Percentiles rank a stretch among this genome's conserved stretches.
phyloP scores from a whole-genome alignment of 2,888 invertebrate genomes.

The Melanostoma scalare region DNA sequence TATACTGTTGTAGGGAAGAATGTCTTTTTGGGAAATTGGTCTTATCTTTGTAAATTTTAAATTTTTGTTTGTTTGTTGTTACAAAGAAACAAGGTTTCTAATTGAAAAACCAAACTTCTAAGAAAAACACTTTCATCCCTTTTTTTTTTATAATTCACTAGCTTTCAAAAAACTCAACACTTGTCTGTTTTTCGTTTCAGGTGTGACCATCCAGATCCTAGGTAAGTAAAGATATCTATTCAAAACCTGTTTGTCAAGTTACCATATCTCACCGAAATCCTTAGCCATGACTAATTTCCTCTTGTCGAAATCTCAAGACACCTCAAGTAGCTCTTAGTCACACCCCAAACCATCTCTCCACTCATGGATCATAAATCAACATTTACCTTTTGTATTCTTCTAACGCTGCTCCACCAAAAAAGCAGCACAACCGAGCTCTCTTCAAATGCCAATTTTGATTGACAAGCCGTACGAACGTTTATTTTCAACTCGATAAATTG shows the following conservation, averaged over 20 bases:
- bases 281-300: conserved; percentile 31
- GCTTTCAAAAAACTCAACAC: neutral
- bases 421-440: neutral
- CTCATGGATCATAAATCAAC: conserved; percentile 60
- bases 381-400: conserved; percentile 51
- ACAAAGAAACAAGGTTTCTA: neutral
- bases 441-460: conserved; percentile 66
- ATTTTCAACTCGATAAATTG: conserved; percentile 55
- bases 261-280: neutral
- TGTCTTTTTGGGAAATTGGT: too few relatives aligned
- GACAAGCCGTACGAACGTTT: conserved; percentile 53
- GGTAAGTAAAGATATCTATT: conserved; percentile 33
- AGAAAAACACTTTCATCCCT: neutral
- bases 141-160: neutral
- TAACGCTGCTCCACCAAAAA: conserved; percentile 13
- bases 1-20: too few relatives aligned
- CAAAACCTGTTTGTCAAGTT: neutral
- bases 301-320: conserved; percentile 6
- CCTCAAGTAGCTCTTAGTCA: conserved; percentile 41
- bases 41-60: too few relatives aligned
- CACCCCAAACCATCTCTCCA: conserved; percentile 6
- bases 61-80: too few relatives aligned
- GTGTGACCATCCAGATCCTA: conserved; percentile 20
- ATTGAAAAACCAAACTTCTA: neutral
- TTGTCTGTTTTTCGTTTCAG: conserved; percentile 32